phyloP scores from a whole-genome alignment of 2,888 invertebrate genomes.

The Drosophila monieri region DNA sequence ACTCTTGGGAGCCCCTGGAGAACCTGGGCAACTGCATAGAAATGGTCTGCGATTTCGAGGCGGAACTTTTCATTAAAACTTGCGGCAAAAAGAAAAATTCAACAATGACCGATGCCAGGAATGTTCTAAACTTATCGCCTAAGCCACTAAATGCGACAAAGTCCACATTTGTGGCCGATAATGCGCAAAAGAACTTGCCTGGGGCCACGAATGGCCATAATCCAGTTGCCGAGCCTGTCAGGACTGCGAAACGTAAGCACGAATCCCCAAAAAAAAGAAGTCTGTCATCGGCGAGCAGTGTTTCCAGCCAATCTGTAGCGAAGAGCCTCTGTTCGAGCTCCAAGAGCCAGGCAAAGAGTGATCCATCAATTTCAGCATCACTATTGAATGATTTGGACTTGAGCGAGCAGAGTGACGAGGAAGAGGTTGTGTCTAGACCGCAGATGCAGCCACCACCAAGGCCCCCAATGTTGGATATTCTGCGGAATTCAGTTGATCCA shows the following conservation, averaged over 20 bases:
- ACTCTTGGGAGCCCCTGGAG: conserved; percentile 50
- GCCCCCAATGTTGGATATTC: no score
- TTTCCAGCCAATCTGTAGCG: no score
- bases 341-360: no score
- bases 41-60: conserved; percentile 36
- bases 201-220: background rate
- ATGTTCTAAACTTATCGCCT: background rate
- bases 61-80: background rate
- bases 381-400: no score
- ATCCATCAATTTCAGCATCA: no score
- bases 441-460: no score
- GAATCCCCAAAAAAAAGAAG: background rate
- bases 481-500: no score
- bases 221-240: background rate
- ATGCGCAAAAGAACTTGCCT: background rate
- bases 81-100: background rate
- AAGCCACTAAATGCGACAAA: background rate
- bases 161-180: background rate
- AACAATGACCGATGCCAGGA: background rate
- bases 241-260: no score
- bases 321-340: no score
- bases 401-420: no score
- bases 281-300: background rate
- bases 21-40: conserved; percentile 20
- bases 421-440: no score